These are phyloP conservation scores for Condylura cristata DNA, from an alignment of 2,113 vertebrate genomes.

Conservation along the genomic window DNA sequence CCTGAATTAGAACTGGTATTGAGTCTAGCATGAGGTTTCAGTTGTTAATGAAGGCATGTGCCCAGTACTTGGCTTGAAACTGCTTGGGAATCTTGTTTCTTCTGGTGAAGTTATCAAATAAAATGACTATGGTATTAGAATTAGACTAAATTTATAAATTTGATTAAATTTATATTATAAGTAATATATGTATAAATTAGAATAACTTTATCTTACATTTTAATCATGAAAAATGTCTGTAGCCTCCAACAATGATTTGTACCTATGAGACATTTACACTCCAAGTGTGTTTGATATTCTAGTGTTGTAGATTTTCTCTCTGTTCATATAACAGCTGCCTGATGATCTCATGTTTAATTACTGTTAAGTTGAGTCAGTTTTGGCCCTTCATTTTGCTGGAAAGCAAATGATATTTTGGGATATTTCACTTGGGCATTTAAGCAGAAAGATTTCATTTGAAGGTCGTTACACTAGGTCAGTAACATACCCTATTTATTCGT, in stretches of 20 bases:
- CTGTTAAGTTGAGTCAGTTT: background rate
- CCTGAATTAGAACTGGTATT: slow-evolving; percentile 50
- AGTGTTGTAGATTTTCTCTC: background rate
- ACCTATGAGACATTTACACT: slow-evolving; percentile 6
- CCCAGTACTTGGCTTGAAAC: slow-evolving; percentile 31
- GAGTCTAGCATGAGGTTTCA: background rate
- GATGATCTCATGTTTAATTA: background rate
- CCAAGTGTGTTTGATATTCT: background rate
- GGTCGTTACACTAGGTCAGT: background rate
- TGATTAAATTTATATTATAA: too few relatives aligned
- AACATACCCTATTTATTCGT: background rate
- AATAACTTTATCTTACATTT: background rate
- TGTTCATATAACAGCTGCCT: background rate
- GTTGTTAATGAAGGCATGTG: background rate
- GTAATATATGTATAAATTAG: too few relatives aligned
- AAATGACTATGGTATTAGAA: background rate
- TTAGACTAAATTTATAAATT: background rate
- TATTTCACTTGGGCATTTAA: background rate
- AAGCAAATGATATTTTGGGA: background rate
- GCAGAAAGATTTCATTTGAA: background rate
- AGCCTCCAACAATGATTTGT: background rate
- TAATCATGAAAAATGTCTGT: background rate
- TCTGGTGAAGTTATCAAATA: slow-evolving; percentile 6
- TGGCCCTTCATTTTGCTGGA: background rate
- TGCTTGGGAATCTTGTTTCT: background rate